phyloP scores from a whole-genome alignment of 37 sponge, comb jelly and placozoan species.

The Oopsacas minuta region DNA sequence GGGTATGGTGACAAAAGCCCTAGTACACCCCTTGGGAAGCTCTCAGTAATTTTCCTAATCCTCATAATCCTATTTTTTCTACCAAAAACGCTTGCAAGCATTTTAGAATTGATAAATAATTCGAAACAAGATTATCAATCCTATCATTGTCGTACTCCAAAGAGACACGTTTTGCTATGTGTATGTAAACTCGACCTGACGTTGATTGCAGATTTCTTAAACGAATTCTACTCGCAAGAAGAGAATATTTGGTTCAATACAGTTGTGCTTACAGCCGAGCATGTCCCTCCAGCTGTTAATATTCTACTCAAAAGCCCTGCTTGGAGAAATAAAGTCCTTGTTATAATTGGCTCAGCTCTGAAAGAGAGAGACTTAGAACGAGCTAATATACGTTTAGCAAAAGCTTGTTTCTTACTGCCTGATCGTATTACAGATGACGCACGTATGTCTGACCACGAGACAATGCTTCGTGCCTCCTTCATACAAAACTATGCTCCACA shows the following conservation, averaged over 20 bases:
- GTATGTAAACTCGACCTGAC: neutral
- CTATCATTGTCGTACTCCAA: neutral
- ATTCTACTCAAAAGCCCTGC: neutral
- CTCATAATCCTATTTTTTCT: slow-evolving; percentile 4
- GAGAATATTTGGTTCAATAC: neutral
- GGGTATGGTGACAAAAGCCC: slow-evolving; percentile 55
- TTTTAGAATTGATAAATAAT: neutral
- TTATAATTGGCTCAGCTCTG: neutral
- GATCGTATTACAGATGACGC: neutral
- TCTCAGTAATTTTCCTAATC: slow-evolving; percentile 39
- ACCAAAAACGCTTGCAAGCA: neutral
- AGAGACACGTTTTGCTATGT: neutral
- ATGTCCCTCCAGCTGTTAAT: neutral
- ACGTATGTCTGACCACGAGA: slow-evolving; percentile 35
- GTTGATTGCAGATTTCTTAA: neutral
- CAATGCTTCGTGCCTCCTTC: slow-evolving; percentile 53
- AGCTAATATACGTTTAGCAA: neutral
- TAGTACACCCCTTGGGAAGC: slow-evolving; percentile 30
- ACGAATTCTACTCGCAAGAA: neutral
- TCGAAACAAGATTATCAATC: neutral
- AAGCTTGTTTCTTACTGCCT: neutral
- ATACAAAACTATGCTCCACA: slow-evolving; percentile 42
- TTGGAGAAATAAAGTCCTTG: neutral
- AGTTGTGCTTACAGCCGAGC: neutral
- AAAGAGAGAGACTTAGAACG: neutral